Conservation (phyloP, 2,888 invertebrate species). For the Eupithecia exiguata region DNA sequence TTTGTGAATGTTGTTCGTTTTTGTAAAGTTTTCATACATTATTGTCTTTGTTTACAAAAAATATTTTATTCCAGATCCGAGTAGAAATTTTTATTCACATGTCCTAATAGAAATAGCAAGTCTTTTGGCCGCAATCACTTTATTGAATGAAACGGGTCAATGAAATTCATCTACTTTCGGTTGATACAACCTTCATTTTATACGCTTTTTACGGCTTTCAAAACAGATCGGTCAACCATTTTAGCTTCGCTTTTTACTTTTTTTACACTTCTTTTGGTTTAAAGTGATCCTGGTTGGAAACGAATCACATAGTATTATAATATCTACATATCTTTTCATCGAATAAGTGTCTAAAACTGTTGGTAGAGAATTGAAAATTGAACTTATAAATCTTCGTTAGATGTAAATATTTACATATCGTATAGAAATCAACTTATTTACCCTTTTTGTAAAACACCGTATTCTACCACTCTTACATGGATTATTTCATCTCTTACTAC, state of each 20-base stretch:
- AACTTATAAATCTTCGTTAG: too few relatives aligned
- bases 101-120: slow-evolving; percentile 16
- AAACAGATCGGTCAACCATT: neutral
- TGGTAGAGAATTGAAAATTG: too few relatives aligned
- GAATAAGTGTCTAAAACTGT: too few relatives aligned
- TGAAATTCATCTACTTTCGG: neutral
- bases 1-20: too few relatives aligned
- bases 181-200: neutral
- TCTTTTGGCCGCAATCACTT: slow-evolving; percentile 16
- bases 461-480: neutral
- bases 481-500: neutral
- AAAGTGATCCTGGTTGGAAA: neutral
- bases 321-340: too few relatives aligned
- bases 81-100: neutral
- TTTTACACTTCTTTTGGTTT: neutral
- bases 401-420: too few relatives aligned
- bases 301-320: neutral
- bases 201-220: neutral
- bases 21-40: too few relatives aligned
- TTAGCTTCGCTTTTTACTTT: neutral
- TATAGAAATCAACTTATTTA: too few relatives aligned
- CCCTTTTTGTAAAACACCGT: too few relatives aligned
- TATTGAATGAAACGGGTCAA: slow-evolving; percentile 19
- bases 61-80: neutral
- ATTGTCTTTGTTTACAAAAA: neutral